Percentiles rank a stretch among this genome's conserved stretches.
phyloP scores from a whole-genome alignment of 2,888 invertebrate genomes.

The Chymomyza fuscimana region DNA sequence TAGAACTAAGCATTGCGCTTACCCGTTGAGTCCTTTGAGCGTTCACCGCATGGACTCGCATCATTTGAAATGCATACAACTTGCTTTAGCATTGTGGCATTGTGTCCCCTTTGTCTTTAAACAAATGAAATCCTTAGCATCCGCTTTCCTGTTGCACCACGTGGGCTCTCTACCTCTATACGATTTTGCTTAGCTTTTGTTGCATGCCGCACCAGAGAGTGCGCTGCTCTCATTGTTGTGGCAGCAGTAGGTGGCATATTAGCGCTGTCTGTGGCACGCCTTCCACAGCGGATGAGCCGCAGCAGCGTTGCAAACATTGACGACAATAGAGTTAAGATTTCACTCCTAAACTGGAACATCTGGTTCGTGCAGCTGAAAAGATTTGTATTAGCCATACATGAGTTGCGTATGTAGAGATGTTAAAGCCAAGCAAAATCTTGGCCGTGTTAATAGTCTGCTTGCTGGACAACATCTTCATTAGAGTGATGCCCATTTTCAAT shows the following conservation, averaged over 20 bases:
- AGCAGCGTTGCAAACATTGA: not conserved
- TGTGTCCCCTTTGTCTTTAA: not conserved
- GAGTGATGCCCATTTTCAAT: not conserved
- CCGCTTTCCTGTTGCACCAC: conserved; percentile 1
- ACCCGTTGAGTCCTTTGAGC: not conserved
- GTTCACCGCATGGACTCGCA: not conserved
- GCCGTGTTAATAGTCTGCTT: no score
- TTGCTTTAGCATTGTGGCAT: conserved; percentile 55
- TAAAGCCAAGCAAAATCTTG: not conserved
- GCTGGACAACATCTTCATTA: conserved; percentile 1
- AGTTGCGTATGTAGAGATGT: not conserved
- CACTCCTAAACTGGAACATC: conserved; percentile 5
- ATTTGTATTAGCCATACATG: not conserved
- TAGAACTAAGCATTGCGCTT: not conserved
- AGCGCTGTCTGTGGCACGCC: conserved; percentile 51
- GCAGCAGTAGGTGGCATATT: conserved; percentile 69
- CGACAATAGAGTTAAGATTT: not conserved
- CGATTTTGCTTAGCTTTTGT: not conserved
- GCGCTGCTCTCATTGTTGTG: conserved; percentile 5
- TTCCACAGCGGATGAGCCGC: conserved; percentile 36
- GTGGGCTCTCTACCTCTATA: not conserved
- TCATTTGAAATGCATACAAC: conserved; percentile 44
- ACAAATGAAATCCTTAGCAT: conserved; percentile 4
- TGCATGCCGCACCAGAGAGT: conserved; percentile 10
- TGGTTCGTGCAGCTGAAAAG: conserved; percentile 8